These are phyloP conservation scores for Sciurus vulgaris DNA, from an alignment of 2,797 vertebrate genomes.

Conservation along the genomic window DNA sequence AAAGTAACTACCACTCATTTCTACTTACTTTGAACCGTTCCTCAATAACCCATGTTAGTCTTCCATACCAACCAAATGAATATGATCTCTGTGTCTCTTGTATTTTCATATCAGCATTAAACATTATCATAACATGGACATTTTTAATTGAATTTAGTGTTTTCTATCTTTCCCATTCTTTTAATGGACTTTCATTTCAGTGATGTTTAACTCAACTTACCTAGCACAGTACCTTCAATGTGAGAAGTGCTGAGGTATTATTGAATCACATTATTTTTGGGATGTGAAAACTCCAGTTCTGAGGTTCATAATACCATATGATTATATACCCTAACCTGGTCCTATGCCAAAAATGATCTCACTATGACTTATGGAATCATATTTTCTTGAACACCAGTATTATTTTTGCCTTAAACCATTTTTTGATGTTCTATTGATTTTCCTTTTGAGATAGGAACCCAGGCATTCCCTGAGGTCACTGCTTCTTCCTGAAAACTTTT, in stretches of 20 bases:
- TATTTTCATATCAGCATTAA: neutral
- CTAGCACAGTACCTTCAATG: neutral
- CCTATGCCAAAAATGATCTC: neutral
- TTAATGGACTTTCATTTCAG: neutral
- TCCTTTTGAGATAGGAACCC: neutral
- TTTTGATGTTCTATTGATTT: neutral
- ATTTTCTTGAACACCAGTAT: neutral
- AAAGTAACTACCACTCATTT: neutral
- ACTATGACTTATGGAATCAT: neutral
- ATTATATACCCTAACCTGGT: neutral
- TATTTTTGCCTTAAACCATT: neutral
- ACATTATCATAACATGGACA: neutral
- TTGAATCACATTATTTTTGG: neutral
- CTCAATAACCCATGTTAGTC: neutral
- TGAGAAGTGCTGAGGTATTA: neutral
- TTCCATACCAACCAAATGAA: neutral
- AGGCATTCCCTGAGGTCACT: neutral
- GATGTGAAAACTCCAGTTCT: too few species aligned
- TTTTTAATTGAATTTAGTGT: neutral
- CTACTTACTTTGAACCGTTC: neutral
- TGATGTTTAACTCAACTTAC: neutral
- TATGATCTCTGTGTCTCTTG: neutral
- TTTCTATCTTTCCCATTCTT: neutral
- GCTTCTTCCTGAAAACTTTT: neutral
- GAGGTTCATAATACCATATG: neutral